These are phyloP conservation scores for Benitochromis conjunctus DNA, from an alignment of 2,113 vertebrate genomes.

Conservation along the genomic window DNA sequence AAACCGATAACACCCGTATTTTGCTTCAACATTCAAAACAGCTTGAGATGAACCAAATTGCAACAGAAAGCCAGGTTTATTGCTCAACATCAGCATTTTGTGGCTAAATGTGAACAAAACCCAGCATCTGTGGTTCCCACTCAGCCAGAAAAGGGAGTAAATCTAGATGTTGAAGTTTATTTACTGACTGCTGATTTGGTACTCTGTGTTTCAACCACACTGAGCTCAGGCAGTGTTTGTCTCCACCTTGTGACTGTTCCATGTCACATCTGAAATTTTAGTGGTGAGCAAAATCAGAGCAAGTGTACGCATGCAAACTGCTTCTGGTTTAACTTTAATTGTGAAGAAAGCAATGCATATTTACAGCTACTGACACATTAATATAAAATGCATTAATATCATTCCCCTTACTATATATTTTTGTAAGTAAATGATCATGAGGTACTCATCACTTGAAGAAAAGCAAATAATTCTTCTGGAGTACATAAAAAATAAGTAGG, in stretches of 20 bases:
- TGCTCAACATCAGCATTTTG: not conserved
- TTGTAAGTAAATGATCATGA: not conserved
- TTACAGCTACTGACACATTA: not conserved
- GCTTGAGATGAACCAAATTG: not conserved
- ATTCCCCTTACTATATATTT: not conserved
- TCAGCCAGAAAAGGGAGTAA: not conserved
- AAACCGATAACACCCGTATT: not conserved
- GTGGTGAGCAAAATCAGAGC: not conserved
- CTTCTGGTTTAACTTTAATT: not conserved
- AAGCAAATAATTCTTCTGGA: not conserved
- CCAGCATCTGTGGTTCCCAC: not conserved
- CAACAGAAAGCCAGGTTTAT: not conserved
- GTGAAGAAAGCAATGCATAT: not conserved
- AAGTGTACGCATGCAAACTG: not conserved
- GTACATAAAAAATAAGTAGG: not conserved
- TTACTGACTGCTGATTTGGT: not conserved
- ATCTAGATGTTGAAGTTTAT: not conserved
- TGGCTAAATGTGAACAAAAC: not conserved
- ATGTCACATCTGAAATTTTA: not conserved
- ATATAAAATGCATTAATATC: not conserved
- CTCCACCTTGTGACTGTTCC: slow-evolving; percentile 15
- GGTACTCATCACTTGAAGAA: not conserved
- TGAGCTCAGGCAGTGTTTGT: not conserved
- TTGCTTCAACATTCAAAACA: not conserved
- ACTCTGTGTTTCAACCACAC: not conserved